phyloP scores from a whole-genome alignment of 2,888 invertebrate genomes.

The Eulithis prunata region DNA sequence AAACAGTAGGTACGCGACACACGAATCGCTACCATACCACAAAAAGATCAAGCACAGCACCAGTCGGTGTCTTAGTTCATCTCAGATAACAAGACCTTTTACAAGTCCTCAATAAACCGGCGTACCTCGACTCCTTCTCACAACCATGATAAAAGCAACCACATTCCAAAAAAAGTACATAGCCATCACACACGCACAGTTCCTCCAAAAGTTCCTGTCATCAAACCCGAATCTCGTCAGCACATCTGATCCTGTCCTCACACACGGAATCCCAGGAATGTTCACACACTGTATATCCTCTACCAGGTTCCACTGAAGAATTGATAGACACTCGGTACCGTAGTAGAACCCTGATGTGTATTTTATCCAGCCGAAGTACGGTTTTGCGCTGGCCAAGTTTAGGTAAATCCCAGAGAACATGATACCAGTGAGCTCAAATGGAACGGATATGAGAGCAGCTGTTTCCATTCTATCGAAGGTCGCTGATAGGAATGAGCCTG shows the following conservation, averaged over 20 bases:
- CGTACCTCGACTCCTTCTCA: constrained; percentile 72
- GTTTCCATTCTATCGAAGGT: constrained; percentile 87
- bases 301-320: constrained; percentile 87
- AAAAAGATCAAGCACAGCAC: not conserved
- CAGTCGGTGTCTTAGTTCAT: not conserved
- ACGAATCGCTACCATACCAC: too few relatives aligned
- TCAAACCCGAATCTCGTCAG: constrained; percentile 82
- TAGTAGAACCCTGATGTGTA: constrained; percentile 89
- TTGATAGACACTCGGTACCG: constrained; percentile 87
- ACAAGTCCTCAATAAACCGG: constrained; percentile 67
- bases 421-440: constrained; percentile 86
- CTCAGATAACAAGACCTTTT: not conserved
- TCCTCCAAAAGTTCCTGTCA: constrained; percentile 69
- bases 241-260: constrained; percentile 85
- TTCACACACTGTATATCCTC: constrained; percentile 83
- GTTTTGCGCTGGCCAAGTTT: constrained; percentile 84
- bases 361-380: constrained; percentile 83
- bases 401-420: constrained; percentile 88
- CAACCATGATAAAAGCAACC: constrained; percentile 73
- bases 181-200: constrained; percentile 67
- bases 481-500: constrained; percentile 87
- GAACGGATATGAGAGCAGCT: constrained; percentile 88
- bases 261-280: constrained; percentile 84
- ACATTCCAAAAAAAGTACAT: constrained; percentile 71
- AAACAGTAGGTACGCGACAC: too few relatives aligned